Evolutionary conservation across 2,888 invertebrate genomes (phyloP), one percentile per base, ranked within the genome.

Genomic region (Ceraclea dissimilis): DNA sequence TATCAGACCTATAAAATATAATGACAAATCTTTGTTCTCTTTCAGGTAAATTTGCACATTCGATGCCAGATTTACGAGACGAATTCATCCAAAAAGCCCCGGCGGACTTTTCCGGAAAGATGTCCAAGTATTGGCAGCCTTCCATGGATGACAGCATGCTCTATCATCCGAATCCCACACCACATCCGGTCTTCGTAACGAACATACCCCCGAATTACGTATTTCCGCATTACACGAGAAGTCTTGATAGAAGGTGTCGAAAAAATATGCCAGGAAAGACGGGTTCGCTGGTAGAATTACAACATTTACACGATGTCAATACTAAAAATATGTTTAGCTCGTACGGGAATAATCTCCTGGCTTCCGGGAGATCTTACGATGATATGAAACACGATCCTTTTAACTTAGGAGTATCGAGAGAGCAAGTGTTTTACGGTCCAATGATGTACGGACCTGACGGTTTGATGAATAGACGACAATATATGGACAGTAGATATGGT

Each of bases 21-120:
- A n/a, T n/a, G n/a, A n/a, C n/a, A n/a, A n/a, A n/a, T n/a, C n/a
- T 16, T 16, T 19, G 4, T 18, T 46, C 2, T 33, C 57, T 69
- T 68, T 1, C 68, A 78, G 78, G 76, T 48, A 78, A 78, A 69
- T 70, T 76, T 49, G 60, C 63, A 2, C 76, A 77, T 5, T 78
- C 78, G 11, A 75, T 78, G 76, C 78, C 78, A 1, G 78, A 78
- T 59, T 71, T 78, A 1, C 70, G 78, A 0, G 62, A 62, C 16
- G 62, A 62, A 43, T 62, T 60, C 49, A 62, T 62, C 6, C 58
- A 62, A 44, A 62, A 74, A 74, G 17, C 76, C 74, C 63, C 68
- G 74, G 2, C 73, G 74, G 13, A 70, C 72, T 0, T 76, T 75
- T 49, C 58, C 2, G 61, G 59, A 46, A 61, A 62, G 50, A 58